Conservation (phyloP, 64 coral and sea anemone species). For the Porites lutea region DNA sequence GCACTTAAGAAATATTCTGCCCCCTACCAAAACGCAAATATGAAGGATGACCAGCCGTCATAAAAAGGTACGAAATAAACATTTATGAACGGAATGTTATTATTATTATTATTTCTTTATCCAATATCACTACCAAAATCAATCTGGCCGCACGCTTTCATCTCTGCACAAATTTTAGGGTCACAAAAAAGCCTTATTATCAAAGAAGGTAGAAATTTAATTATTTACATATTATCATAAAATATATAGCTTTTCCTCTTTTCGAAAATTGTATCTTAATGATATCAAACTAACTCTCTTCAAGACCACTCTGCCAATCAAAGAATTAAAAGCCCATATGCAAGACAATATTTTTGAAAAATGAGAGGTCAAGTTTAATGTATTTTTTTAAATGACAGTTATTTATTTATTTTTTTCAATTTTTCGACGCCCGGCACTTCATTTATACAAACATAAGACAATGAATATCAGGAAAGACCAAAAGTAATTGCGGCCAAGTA, state of each 20-base stretch:
- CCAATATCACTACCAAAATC: background rate
- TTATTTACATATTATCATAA: background rate
- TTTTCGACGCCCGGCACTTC: background rate
- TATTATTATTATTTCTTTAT: too few relatives aligned
- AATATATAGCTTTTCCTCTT: background rate
- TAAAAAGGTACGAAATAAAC: background rate
- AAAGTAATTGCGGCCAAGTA: conserved; percentile 2
- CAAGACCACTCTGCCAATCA: background rate
- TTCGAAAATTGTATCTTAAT: background rate
- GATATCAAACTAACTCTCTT: background rate
- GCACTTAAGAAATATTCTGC: background rate
- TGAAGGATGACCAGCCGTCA: background rate
- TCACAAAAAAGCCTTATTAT: background rate
- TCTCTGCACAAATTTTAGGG: background rate
- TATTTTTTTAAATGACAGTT: too few relatives aligned
- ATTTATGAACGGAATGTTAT: too few relatives aligned
- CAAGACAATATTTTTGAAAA: too few relatives aligned
- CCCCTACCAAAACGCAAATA: background rate
- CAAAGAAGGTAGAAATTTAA: background rate
- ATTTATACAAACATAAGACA: background rate
- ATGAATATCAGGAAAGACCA: background rate
- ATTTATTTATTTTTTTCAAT: too few relatives aligned
- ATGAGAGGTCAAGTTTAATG: too few relatives aligned
- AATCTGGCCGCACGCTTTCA: background rate
- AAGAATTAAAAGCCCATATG: background rate